A percentile compares a stretch with the other conserved stretches of the same genome.
Conservation (phyloP, 2,888 invertebrate genomes). For the Chrysolina oricalcia region DNA sequence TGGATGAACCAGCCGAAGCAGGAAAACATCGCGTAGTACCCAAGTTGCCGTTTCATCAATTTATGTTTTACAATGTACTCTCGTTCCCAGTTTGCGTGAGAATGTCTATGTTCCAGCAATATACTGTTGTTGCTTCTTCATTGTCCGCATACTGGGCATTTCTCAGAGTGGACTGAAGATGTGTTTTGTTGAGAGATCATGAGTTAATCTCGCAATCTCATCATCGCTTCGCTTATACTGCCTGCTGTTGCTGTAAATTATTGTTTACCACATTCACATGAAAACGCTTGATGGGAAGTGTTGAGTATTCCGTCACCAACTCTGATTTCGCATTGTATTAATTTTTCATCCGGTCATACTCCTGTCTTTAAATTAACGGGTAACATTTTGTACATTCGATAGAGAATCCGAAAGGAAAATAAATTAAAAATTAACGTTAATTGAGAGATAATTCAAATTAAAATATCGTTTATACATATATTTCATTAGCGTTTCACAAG, state of each 20-base stretch:
- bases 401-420: no score
- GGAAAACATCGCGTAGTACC: not conserved
- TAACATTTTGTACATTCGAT: no score
- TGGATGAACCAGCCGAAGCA: not conserved
- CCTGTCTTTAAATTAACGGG: no score
- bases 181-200: conserved; percentile 5
- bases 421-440: no score
- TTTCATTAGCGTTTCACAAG: no score
- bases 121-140: not conserved
- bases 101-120: not conserved
- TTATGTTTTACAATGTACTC: not conserved
- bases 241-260: not conserved
- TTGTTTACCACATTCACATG: not conserved
- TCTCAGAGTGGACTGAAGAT: conserved; percentile 3
- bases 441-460: no score
- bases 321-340: no score
- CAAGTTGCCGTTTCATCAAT: not conserved
- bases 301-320: not conserved
- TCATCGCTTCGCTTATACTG: not conserved
- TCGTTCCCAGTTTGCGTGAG: not conserved
- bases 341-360: no score
- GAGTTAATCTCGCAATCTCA: conserved; percentile 8
- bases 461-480: no score
- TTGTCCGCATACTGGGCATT: conserved; percentile 15
- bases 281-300: not conserved